A percentile compares a stretch with the other conserved stretches of the same genome.
phyloP scores from a whole-genome alignment of 2,113 vertebrate species.

The Pluvianellus socialis region DNA sequence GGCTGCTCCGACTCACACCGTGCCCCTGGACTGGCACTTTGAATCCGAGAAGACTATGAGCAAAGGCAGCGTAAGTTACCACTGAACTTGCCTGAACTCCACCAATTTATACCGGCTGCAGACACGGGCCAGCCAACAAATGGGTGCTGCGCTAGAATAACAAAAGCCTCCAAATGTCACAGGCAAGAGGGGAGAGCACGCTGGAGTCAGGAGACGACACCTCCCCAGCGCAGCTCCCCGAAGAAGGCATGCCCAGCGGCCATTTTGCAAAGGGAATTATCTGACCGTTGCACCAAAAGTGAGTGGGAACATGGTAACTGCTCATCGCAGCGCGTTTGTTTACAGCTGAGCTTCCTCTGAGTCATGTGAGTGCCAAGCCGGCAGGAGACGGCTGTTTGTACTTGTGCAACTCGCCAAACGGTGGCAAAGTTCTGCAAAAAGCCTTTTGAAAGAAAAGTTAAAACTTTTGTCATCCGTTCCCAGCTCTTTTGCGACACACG shows the following conservation, averaged over 20 bases:
- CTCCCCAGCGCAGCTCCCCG: neutral
- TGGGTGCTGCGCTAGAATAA: rapidly evolving
- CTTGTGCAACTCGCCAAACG: constrained; percentile 52
- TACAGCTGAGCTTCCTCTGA: constrained; percentile 64
- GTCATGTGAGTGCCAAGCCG: constrained; percentile 57
- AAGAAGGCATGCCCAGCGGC: constrained; percentile 36
- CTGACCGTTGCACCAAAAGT: constrained; percentile 59
- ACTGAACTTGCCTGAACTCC: neutral
- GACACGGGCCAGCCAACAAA: neutral
- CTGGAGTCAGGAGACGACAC: neutral
- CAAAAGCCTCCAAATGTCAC: neutral
- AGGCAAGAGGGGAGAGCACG: neutral
- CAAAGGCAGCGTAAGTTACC: neutral
- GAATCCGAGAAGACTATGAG: rapidly evolving
- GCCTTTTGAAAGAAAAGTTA: neutral
- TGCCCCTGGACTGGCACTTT: neutral
- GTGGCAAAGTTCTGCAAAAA: constrained; percentile 53
- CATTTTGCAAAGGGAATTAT: constrained; percentile 62
- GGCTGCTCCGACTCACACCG: rapidly evolving
- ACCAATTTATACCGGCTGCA: neutral
- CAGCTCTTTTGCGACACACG: neutral
- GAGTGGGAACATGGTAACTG: constrained; percentile 60
- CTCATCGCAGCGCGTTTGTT: constrained; percentile 34
- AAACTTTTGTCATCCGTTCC: neutral
- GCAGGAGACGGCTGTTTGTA: neutral